Evolutionary conservation across 2,888 invertebrate genomes (phyloP).

Genomic region (Pollenia labialis): DNA sequence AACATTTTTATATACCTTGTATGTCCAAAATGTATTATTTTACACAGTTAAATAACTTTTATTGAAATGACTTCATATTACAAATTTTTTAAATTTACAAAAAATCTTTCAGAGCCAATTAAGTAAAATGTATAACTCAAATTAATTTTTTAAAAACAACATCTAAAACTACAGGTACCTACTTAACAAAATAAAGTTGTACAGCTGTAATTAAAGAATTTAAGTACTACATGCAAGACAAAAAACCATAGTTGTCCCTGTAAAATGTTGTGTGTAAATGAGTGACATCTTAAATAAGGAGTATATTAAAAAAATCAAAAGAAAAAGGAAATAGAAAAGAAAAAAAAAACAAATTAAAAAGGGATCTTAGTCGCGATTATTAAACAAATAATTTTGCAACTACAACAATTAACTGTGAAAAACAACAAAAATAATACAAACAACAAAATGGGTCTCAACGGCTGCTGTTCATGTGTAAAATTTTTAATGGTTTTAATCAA

Average conservation of each 20-base stretch:
- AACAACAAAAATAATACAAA: conserved; percentile 5
- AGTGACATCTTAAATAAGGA: not conserved
- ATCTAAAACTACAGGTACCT: not conserved
- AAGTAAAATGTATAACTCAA: not conserved
- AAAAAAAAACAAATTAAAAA: conserved; percentile 28
- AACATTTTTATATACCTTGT: too few species aligned
- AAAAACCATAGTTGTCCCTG: not conserved
- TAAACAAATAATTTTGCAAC: conserved; percentile 31
- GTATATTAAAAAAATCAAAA: conserved; percentile 10
- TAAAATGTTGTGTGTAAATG: conserved; percentile 26
- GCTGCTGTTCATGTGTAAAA: conserved; percentile 83
- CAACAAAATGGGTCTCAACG: conserved; percentile 82
- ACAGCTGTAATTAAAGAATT: conserved; percentile 20
- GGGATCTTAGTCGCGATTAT: conserved; percentile 34
- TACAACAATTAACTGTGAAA: conserved; percentile 3
- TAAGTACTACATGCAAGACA: not conserved
- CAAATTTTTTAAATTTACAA: not conserved
- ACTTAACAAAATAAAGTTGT: conserved; percentile 16
- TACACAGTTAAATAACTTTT: too few species aligned
- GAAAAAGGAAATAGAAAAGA: not conserved
- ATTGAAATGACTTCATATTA: too few species aligned
- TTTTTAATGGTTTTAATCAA: conserved; percentile 83
- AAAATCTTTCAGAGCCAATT: not conserved
- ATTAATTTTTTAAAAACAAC: conserved; percentile 1
- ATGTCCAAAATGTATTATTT: too few species aligned